These are phyloP conservation scores for Anticlea derivata DNA, from an alignment of 2,888 invertebrate species.

Conservation along the genomic window DNA sequence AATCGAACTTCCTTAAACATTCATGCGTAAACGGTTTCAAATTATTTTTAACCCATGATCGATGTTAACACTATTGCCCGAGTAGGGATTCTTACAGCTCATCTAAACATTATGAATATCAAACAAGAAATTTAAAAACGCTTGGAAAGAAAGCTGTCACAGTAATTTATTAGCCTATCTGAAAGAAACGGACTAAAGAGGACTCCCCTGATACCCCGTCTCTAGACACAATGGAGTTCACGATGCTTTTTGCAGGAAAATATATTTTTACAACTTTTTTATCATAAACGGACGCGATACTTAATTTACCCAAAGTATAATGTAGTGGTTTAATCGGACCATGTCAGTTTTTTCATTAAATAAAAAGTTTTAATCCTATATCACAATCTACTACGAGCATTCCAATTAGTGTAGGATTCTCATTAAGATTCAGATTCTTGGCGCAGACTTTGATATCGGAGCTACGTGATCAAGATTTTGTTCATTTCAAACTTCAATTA, in stretches of 20 bases:
- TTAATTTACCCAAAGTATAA: constrained; percentile 23
- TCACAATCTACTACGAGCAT: constrained; percentile 66
- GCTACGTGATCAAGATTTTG: constrained; percentile 74
- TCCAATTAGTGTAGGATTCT: constrained; percentile 78
- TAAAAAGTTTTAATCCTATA: constrained; percentile 62
- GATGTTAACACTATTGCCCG: not conserved
- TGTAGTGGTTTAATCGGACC: constrained; percentile 5
- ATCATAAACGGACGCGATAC: no score
- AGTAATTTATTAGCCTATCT: constrained; percentile 44
- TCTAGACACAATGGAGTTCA: constrained; percentile 41
- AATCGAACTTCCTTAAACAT: constrained; percentile 37
- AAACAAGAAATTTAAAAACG: constrained; percentile 6
- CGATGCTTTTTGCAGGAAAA: constrained; percentile 42
- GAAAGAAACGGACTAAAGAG: constrained; percentile 38
- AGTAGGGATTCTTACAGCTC: not conserved
- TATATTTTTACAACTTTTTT: constrained; percentile 41
- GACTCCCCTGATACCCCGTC: constrained; percentile 36
- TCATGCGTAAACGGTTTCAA: not conserved
- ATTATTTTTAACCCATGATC: not conserved
- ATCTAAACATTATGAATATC: constrained; percentile 6
- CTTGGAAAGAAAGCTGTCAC: constrained; percentile 28
- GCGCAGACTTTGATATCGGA: constrained; percentile 68
- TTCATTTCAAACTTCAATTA: constrained; percentile 53
- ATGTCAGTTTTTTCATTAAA: constrained; percentile 45
- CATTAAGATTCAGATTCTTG: constrained; percentile 76